These are phyloP conservation scores for Calameuta filiformis DNA, from an alignment of 2,888 invertebrate genomes.

Conservation along the genomic window DNA sequence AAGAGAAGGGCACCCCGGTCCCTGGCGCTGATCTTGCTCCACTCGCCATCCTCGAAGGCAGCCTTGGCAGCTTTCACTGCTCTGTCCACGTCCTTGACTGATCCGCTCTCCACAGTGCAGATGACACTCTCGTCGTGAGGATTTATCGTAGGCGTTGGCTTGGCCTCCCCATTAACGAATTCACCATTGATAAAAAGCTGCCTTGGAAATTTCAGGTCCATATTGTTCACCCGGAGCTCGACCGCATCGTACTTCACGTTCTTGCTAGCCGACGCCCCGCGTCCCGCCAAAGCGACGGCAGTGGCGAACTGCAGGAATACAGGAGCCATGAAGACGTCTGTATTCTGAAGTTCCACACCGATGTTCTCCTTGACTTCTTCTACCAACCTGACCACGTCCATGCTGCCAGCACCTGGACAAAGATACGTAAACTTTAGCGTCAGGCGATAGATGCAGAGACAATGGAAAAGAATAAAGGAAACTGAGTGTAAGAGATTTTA, in stretches of 20 bases:
- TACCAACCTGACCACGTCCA: constrained; percentile 94
- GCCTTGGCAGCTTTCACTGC: constrained; percentile 90
- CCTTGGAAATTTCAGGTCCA: constrained; percentile 85
- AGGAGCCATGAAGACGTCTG: constrained; percentile 93
- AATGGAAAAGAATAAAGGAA: neutral
- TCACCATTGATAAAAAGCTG: constrained; percentile 93
- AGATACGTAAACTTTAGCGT: neutral
- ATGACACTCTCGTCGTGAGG: constrained; percentile 87
- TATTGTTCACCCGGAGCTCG: constrained; percentile 83
- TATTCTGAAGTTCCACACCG: constrained; percentile 83
- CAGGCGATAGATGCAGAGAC: neutral
- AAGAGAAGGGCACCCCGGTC: constrained; percentile 87
- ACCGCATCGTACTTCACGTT: constrained; percentile 80
- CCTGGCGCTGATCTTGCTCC: constrained; percentile 94
- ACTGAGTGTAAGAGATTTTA: neutral
- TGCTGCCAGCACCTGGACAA: constrained; percentile 81
- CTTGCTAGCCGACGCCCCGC: constrained; percentile 71
- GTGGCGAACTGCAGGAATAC: constrained; percentile 84
- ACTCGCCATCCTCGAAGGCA: constrained; percentile 89
- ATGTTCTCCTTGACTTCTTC: constrained; percentile 91
- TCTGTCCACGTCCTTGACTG: constrained; percentile 83
- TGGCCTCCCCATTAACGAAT: constrained; percentile 82
- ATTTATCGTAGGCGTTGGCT: constrained; percentile 76
- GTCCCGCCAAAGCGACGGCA: constrained; percentile 74
- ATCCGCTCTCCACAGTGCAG: constrained; percentile 80